Base-by-base conservation (phyloP, 2,888 invertebrate genomes). In the Notodonta dromedarius region DNA sequence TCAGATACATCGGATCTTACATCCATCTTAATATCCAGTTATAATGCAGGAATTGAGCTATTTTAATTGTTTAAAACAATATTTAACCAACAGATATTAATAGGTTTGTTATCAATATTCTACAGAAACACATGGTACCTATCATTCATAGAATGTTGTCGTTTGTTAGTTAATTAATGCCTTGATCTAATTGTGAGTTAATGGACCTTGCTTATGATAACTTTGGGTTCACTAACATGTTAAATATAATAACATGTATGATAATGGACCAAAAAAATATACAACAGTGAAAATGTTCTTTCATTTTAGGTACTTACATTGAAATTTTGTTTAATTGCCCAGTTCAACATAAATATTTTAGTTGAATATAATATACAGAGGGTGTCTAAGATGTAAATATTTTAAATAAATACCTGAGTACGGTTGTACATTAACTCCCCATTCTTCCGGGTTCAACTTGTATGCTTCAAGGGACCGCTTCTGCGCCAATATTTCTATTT, bases 401-500 rank as follows among this genome's bases (percentile, higher is more conserved):
- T 24, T 2, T 24, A 24, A 24, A 24, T 24, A 24, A 24, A 32
- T 90, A 77, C 97, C 97, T 61, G 99, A 99, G 82, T 98, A 98
- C 0, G 99, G 98, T 86, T 99, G 99, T 4, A 99, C 99, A 93
- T 99, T 99, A 14, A 98, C 98, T 57, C 99, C 99, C 99, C 99
- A 99, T 86, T 98, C 94, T 61, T 96, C 97, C 0, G 97, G 95
- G 76, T 96, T 95, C 32, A 99, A 93, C 70, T 95, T 95, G 86
- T 96, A 99, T 1, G 98, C 96, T 83, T 97, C 96, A 57, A 99
- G 93, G 0, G 98, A 96, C 65, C 99, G 95, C 78, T 97, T 95
- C 87, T 98, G 98, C 60, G 98, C 97, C 60, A 99, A 87, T 44
- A 96, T 79, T 94, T 99, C 99, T 71, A 99, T 95, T 94, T 99